phyloP scores from a whole-genome alignment of 2,888 invertebrate genomes.

The Trissonchulus sp. region DNA sequence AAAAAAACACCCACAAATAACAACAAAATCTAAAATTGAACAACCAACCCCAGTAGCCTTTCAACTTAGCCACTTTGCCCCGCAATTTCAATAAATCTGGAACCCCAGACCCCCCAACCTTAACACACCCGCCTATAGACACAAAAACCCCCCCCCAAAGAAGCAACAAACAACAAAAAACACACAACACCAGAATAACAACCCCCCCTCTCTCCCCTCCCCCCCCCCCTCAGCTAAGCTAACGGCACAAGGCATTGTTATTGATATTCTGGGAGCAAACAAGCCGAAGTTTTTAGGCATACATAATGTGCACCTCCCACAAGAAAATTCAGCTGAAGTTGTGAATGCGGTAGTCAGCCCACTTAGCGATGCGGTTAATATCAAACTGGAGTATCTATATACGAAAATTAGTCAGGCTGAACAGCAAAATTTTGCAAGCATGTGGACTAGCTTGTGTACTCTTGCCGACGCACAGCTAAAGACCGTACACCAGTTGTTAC shows the following conservation, averaged over 20 bases:
- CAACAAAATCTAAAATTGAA: too few relatives aligned
- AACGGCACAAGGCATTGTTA: neutral
- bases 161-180: neutral
- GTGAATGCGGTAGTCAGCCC: neutral
- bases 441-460: conserved; percentile 22
- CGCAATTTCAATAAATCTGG: too few relatives aligned
- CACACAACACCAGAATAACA: neutral
- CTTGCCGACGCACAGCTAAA: conserved; percentile 18
- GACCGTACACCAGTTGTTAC: conserved; percentile 10
- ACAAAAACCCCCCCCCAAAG: neutral
- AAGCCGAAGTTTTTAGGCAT: neutral
- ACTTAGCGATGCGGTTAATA: conserved; percentile 15
- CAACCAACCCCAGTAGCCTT: too few relatives aligned
- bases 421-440: neutral
- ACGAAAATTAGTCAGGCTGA: neutral
- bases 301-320: too few relatives aligned
- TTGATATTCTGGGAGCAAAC: neutral
- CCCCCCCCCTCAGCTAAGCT: neutral
- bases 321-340: neutral
- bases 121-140: neutral
- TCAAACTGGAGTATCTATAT: conserved; percentile 19
- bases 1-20: too few relatives aligned
- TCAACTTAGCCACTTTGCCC: too few relatives aligned
- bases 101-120: neutral
- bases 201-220: neutral